Percentiles rank a stretch among this genome's conserved stretches.
Evolutionary conservation across 1,140 invertebrate species (phyloP).

Genomic region (Drosophila nebulosa): DNA sequence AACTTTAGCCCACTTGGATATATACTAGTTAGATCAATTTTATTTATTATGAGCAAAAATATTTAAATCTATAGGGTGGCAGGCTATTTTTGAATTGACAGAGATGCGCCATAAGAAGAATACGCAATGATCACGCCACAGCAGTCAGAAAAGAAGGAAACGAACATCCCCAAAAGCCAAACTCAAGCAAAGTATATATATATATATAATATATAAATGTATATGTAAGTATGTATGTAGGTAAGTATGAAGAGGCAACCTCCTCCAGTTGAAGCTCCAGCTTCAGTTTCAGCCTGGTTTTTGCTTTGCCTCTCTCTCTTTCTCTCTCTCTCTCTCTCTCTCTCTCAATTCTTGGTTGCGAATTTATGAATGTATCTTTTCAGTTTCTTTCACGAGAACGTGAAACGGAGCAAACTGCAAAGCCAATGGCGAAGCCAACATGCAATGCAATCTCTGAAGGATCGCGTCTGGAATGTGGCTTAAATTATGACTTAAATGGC

Average conservation of each 20-base stretch:
- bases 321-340: background rate
- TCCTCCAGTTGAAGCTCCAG: too few species aligned
- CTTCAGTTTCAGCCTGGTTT: background rate
- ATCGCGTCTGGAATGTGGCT: constrained; percentile 77
- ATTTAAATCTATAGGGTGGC: too few species aligned
- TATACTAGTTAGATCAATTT: too few species aligned
- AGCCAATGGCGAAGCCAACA: constrained; percentile 12
- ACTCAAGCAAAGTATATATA: background rate
- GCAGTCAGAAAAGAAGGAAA: background rate
- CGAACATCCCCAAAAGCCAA: background rate
- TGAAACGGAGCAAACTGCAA: constrained; percentile 11
- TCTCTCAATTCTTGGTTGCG: constrained; percentile 39
- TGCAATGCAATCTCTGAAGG: constrained; percentile 74
- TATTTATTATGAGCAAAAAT: too few species aligned
- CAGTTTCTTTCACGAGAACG: constrained; percentile 52
- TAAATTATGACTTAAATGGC: constrained; percentile 79
- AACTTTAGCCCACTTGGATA: too few species aligned
- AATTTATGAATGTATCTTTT: constrained; percentile 72
- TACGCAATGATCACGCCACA: constrained; percentile 39
- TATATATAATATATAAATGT: too few species aligned
- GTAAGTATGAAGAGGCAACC: background rate
- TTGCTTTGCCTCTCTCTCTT: background rate
- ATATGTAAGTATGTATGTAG: too few species aligned
- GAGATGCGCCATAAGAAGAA: constrained; percentile 20
- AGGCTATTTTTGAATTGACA: constrained; percentile 32